Conservation (phyloP, 2,113 vertebrate species). For the Hippocampus barbouri region DNA sequence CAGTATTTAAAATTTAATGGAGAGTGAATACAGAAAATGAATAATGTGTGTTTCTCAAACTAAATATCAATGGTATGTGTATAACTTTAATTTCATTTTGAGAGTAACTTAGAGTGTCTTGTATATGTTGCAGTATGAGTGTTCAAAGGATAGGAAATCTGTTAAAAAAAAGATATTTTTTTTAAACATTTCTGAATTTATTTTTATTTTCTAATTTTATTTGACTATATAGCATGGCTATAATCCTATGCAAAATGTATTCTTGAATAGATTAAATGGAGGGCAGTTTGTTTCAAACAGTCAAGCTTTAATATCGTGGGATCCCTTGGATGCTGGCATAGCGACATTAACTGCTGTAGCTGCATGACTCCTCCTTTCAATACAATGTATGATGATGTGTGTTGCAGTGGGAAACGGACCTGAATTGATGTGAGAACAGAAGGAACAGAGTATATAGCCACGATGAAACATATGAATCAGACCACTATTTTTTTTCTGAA, state of each 20-base stretch:
- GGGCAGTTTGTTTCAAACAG: slow-evolving; percentile 82
- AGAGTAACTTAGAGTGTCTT: slow-evolving; percentile 82
- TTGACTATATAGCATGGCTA: slow-evolving; percentile 90
- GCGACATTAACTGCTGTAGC: slow-evolving; percentile 83
- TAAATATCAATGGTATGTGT: slow-evolving; percentile 68
- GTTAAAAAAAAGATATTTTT: slow-evolving; percentile 56
- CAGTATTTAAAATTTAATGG: slow-evolving; percentile 73
- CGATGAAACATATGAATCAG: slow-evolving; percentile 89
- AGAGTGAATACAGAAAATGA: slow-evolving; percentile 67
- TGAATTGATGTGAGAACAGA: slow-evolving; percentile 63
- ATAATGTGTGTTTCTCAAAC: slow-evolving; percentile 68
- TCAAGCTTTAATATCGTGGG: slow-evolving; percentile 83
- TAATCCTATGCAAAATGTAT: slow-evolving; percentile 96
- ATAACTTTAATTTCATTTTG: slow-evolving; percentile 74
- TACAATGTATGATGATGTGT: slow-evolving; percentile 81
- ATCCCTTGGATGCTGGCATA: slow-evolving; percentile 80
- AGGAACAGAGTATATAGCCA: slow-evolving; percentile 76
- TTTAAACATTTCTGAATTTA: slow-evolving; percentile 73
- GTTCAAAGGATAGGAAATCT: slow-evolving; percentile 79
- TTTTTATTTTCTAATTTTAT: slow-evolving; percentile 65
- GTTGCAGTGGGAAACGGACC: slow-evolving; percentile 85
- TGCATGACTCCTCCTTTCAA: slow-evolving; percentile 89
- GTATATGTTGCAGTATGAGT: slow-evolving; percentile 95
- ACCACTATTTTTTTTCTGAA: slow-evolving; percentile 90
- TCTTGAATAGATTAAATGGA: slow-evolving; percentile 82